Conservation (phyloP, 2,888 invertebrate species). For the Therioaphis trifolii region DNA sequence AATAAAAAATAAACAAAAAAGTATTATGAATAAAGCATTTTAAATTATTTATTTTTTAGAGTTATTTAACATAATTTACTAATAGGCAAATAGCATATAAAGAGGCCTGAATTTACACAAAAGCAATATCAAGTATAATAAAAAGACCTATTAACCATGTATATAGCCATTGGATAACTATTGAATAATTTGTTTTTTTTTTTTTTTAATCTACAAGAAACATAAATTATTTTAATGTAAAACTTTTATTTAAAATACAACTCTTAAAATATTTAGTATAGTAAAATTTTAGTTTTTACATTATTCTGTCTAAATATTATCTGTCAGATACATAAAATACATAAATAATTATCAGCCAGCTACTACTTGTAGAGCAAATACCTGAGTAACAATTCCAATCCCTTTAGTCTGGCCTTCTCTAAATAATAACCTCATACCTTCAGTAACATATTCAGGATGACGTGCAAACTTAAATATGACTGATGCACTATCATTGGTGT, state of each 20-base stretch:
- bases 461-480: constrained; percentile 89
- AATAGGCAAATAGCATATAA: too few species aligned
- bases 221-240: neutral
- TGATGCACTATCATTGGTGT: constrained; percentile 86
- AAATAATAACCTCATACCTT: constrained; percentile 83
- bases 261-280: too few species aligned
- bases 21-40: too few species aligned
- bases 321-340: neutral
- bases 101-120: too few species aligned
- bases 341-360: constrained; percentile 5
- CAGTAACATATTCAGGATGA: constrained; percentile 88
- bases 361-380: constrained; percentile 72
- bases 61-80: too few species aligned
- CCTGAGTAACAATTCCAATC: constrained; percentile 84
- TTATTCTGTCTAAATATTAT: neutral
- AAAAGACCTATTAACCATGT: neutral
- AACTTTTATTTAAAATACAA: too few species aligned
- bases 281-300: neutral
- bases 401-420: constrained; percentile 88
- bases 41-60: too few species aligned
- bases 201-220: too few species aligned
- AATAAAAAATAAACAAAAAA: too few species aligned
- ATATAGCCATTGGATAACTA: neutral
- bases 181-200: neutral
- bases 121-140: too few species aligned